phyloP scores from a whole-genome alignment of 2,888 invertebrate genomes.

The Scaeva pyrastri region DNA sequence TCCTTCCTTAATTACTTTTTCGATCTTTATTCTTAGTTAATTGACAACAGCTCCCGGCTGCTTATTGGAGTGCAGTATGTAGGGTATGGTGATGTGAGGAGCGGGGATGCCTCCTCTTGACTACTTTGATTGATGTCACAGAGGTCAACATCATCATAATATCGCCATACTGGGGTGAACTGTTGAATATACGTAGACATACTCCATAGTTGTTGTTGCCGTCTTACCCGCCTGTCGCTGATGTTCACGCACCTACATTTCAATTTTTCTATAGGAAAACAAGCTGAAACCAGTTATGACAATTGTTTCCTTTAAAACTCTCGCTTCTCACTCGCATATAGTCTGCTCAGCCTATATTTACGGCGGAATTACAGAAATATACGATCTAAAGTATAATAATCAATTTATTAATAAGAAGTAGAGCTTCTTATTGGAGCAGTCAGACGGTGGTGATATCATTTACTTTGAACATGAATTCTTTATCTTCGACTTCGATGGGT shows the following conservation, averaged over 20 bases:
- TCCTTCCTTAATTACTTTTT: background rate
- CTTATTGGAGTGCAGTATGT: constrained; percentile 18
- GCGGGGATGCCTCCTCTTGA: constrained; percentile 13
- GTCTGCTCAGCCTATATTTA: constrained; percentile 6
- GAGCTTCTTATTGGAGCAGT: constrained; percentile 40
- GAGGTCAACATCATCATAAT: constrained; percentile 44
- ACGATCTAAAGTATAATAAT: constrained; percentile 3
- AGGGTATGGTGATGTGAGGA: background rate
- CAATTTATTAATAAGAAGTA: constrained; percentile 45
- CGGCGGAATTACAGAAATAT: constrained; percentile 17
- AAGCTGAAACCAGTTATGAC: constrained; percentile 52
- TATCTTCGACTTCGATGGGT: constrained; percentile 7
- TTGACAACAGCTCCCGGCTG: constrained; percentile 23
- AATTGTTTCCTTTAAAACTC: background rate
- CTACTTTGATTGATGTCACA: constrained; percentile 66
- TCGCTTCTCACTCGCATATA: constrained; percentile 11
- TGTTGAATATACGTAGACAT: constrained; percentile 56
- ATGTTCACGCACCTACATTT: background rate
- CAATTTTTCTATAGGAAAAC: constrained; percentile 15
- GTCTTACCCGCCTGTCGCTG: background rate
- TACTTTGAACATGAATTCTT: constrained; percentile 28
- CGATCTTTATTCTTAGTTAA: constrained; percentile 46
- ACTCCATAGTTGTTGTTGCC: background rate
- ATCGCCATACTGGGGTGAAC: constrained; percentile 31
- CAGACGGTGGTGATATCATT: constrained; percentile 58